Conservation (phyloP, 2,888 invertebrate genomes). For the Barypeithes pellucidus region DNA sequence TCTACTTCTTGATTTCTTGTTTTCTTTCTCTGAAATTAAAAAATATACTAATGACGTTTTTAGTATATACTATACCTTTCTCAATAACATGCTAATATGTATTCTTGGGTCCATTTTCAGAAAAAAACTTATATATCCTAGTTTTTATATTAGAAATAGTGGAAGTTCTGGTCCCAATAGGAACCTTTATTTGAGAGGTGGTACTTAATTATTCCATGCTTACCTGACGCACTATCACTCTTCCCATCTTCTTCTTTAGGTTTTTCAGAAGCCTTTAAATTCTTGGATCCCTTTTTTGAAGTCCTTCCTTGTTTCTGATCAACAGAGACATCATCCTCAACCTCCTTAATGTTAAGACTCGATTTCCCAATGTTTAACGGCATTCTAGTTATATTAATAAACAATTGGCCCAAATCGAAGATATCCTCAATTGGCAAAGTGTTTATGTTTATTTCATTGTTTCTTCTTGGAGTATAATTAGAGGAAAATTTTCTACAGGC, state of each 20-base stretch:
- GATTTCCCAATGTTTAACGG: neutral
- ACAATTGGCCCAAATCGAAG: neutral
- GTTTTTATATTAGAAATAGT: no score
- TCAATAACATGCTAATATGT: no score
- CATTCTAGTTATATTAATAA: conserved; percentile 21
- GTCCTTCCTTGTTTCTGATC: neutral
- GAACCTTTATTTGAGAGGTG: no score
- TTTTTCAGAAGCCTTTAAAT: neutral
- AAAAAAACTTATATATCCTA: no score
- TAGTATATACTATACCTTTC: no score
- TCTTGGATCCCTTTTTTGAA: neutral
- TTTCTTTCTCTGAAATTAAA: conserved; percentile 23
- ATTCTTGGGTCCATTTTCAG: no score
- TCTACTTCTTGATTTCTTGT: conserved; percentile 10
- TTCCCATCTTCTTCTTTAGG: neutral
- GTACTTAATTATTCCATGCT: no score
- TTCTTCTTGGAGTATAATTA: conserved; percentile 7
- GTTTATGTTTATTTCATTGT: neutral
- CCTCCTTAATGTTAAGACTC: neutral
- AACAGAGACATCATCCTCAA: neutral
- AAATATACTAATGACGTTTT: neutral
- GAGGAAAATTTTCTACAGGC: conserved; percentile 31
- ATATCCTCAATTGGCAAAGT: neutral
- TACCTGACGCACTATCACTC: conserved; percentile 1
- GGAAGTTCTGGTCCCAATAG: no score